Base-by-base conservation (phyloP, 2,888 invertebrate species). In the Anarsia innoxiella region DNA sequence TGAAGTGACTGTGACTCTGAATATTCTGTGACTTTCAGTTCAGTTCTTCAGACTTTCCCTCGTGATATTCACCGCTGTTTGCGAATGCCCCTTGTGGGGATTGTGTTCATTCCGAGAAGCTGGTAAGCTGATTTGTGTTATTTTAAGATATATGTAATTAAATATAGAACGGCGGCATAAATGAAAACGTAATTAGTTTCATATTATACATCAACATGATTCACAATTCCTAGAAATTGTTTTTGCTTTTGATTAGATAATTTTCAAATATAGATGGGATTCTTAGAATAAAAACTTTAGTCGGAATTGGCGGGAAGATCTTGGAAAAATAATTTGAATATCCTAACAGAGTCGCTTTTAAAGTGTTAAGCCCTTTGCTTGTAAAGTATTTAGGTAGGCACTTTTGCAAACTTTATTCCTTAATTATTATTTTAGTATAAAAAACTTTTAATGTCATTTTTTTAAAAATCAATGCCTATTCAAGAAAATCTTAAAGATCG, bases 101-200 rank as follows among this genome's bases (percentile, higher is more conserved):
- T 64, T 63, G 62, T 58, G 49, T 58, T 59, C 55, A 61, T 74
- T 71, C 69, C 60, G 46, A 57, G 71, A 67, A 68, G 56, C 58
- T 68, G 80, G 83, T 83, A 70, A 78, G 83, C 51, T 43, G 62
- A 69, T 69, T 73, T 70, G 66, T 71, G 71, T 77, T 83, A 79
- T 82, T 79, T 80, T 77, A 62, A 69, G 74, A 66, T 73, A 67
- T 74, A n/a, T n/a, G n/a, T n/a, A 78, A 80, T 82, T 84, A 80
- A 78, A 80, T 80, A 71, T 83, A 83, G 82, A 73, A 66, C 67
- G 62, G 58, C 60, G 61, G 64, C 55, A 61, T 77, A 72, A 67
- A 73, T 72, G 72, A 72, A 75, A 76, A 71, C 63, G 69, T 75
- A 78, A 79, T 82, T 80, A 77, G 73, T 74, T 67, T 64, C 66